Base-by-base conservation (phyloP, 2,797 vertebrate species). In the Tragopan temminckii region DNA sequence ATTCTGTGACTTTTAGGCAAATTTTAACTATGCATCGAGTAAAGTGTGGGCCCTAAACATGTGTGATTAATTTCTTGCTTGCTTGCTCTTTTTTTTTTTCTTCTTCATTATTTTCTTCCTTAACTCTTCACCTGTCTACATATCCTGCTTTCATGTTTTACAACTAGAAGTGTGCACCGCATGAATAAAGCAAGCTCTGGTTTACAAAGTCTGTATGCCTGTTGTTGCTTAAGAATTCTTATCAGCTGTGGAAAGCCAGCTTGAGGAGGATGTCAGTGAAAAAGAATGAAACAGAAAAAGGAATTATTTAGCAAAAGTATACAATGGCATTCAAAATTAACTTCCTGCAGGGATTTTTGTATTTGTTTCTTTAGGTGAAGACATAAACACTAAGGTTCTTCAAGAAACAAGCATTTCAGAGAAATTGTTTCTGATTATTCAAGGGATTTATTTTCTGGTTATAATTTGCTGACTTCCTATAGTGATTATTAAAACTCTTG, bases 1-100 rank as follows among this genome's bases (percentile, higher is more conserved):
- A n/a, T n/a, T n/a, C n/a, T n/a, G n/a, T n/a, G n/a, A n/a, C 3
- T 52, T 48, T 13, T 42, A 12, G 0, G 1, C 12, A 23, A 12
- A 55, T 68, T 55, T 78, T 38, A 74, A 50, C 36, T 40, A 50
- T 20, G 0, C 46, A 31, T 63, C n/a, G 9, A n/a, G 4, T n/a
- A 7, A 70, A 31, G 7, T 70, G 53, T 45, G 29, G 21, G 7
- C 6, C 46, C 27, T 71, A 23, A 45, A 43, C 46, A 52, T 64
- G 29, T 46, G 31, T 53, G n/a, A 48, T 31, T 75, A 14, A 66
- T 75, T 67, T 78, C 40, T 68, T 43, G 6, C 21, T 31, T 45
- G 45, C 52, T 25, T 89, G 13, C 42, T 77, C 55, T 7, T 11
- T n/a, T 42, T 13, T 43, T n/a, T n/a, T n/a, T n/a, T n/a, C n/a